phyloP scores from a whole-genome alignment of 2,888 invertebrate genomes.

The Caenorhabditis becei region DNA sequence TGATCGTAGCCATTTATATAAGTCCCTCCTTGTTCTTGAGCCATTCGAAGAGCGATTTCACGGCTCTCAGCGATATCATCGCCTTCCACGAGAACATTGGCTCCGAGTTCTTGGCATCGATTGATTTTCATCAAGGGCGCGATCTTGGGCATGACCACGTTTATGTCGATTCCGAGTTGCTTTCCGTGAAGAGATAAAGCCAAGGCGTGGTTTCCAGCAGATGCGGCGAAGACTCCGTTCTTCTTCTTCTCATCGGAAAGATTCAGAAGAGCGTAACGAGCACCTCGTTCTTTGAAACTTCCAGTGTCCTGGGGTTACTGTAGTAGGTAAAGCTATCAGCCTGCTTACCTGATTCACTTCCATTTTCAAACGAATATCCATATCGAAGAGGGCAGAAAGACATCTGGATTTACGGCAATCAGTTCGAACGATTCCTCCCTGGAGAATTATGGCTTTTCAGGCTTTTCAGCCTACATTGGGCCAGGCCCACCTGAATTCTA shows the following conservation, averaged over 20 bases:
- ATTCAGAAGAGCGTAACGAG: conserved; percentile 90
- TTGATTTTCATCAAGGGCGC: conserved; percentile 97
- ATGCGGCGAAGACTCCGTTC: conserved; percentile 91
- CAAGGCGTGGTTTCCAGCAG: conserved; percentile 94
- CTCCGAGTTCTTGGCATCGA: conserved; percentile 90
- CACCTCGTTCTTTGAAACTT: conserved; percentile 96
- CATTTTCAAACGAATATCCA: conserved; percentile 93
- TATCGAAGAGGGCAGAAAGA: conserved; percentile 86
- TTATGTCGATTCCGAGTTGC: conserved; percentile 85
- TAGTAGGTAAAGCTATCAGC: neutral
- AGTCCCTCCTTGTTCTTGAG: conserved; percentile 85
- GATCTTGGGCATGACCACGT: conserved; percentile 90
- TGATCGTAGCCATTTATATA: conserved; percentile 87
- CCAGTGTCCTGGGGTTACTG: conserved; percentile 86
- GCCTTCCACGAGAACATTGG: conserved; percentile 90
- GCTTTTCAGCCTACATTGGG: too few species aligned
- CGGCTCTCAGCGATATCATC: conserved; percentile 85
- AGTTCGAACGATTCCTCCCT: conserved; percentile 89
- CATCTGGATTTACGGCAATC: conserved; percentile 92
- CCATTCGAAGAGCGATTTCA: conserved; percentile 87
- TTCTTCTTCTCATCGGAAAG: conserved; percentile 86
- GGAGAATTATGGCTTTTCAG: conserved; percentile 76
- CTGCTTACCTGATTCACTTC: conserved; percentile 89
- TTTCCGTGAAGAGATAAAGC: conserved; percentile 89
- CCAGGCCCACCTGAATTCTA: conserved; percentile 84